phyloP scores from a whole-genome alignment of 1,140 invertebrate genomes.

The Arctopsyche grandis region DNA sequence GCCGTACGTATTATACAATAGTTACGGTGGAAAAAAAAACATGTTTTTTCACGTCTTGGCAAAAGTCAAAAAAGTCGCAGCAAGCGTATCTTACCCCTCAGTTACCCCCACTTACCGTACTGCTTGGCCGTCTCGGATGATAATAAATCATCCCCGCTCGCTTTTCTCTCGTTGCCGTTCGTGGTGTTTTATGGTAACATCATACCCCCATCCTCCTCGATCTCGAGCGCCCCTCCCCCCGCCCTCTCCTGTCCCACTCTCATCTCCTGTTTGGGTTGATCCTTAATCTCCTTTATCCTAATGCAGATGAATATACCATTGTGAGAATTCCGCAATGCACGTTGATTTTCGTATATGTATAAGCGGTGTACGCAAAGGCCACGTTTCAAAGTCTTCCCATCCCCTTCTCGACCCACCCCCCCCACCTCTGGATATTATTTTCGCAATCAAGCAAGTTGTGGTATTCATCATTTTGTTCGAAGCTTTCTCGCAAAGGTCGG shows the following conservation, averaged over 20 bases:
- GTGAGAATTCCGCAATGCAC: neutral
- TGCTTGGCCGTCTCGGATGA: slow-evolving; percentile 34
- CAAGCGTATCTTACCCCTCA: neutral
- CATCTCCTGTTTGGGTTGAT: neutral
- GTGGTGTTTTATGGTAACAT: slow-evolving; percentile 36
- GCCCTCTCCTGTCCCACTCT: neutral
- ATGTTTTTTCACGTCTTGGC: neutral
- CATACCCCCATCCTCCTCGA: neutral
- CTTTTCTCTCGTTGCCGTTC: slow-evolving; percentile 33
- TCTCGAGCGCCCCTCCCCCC: too few species aligned
- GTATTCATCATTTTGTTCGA: too few species aligned
- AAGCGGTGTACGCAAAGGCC: too few species aligned
- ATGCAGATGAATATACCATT: slow-evolving; percentile 45
- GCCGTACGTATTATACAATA: too few species aligned
- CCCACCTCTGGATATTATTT: too few species aligned
- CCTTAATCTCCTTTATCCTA: slow-evolving; percentile 40
- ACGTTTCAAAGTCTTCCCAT: too few species aligned
- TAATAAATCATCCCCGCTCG: slow-evolving; percentile 53
- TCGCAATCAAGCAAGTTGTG: too few species aligned
- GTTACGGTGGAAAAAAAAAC: too few species aligned
- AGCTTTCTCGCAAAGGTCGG: too few species aligned
- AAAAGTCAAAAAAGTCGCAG: neutral
- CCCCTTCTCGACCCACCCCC: too few species aligned
- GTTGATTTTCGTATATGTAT: neutral
- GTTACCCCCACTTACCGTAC: neutral